Evolutionary conservation across 1,140 invertebrate species (phyloP), one percentile per base, ranked within the genome.

Genomic region (Wiebesia pumilae): DNA sequence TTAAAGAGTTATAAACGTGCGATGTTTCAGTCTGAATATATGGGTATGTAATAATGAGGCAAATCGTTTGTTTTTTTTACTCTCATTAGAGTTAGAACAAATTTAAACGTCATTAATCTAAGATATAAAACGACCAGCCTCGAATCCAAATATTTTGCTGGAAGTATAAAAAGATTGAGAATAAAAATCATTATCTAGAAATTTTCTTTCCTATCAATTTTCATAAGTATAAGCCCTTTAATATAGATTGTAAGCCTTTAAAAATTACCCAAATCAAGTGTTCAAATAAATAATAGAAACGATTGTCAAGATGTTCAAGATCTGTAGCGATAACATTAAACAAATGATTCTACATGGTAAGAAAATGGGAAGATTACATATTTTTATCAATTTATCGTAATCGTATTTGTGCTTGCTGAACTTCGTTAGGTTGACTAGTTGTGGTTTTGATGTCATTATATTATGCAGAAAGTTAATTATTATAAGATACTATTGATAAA

Each of bases 401-500:
- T 89, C 89, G 90, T 89, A 92, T 93, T 93, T 93, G 91, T 94
- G 92, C 91, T 92, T 89, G 89, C 90, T 91, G 86, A 92, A 93
- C 90, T 91, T 88, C 87, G 88, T 86, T 81, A 54, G 83, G 83
- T 90, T 93, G 93, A 94, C 92, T 94, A 93, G 92, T 93, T 82
- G 81, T 91, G 87, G 90, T 92, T 89, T 89, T 89, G 90, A 90
- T 91, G 84, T 90, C 87, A 90, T 91, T 91, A 91, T 85, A 89
- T 87, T 81, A 89, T 86, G 83, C 89, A 88, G 88, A 90, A 89
- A 91, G 71, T 90, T 87, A 92, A 92, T 91, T 92, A 90, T 93
- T 90, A 93, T 93, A 92, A 92, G 87, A 89, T 91, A 91, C 91
- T 71, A 82, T 54, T 58, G 47, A 79, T 80, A 62, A 67, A 80